phyloP scores from a whole-genome alignment of 2,113 vertebrate species.

The Atractosteus spatula region DNA sequence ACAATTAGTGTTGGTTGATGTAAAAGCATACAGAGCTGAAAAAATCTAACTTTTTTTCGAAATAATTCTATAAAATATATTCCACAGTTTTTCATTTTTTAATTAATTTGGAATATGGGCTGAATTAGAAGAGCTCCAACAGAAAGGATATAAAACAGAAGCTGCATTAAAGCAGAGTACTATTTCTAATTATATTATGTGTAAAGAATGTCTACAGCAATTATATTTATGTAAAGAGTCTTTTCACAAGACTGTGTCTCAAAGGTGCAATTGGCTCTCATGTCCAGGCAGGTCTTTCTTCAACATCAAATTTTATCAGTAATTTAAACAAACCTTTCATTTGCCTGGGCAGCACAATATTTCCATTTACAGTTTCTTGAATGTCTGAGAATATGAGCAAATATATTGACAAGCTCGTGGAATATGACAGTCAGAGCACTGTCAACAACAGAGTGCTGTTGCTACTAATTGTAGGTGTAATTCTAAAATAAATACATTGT shows the following conservation, averaged over 20 bases:
- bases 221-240: not conserved
- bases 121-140: not conserved
- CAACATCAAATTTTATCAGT: constrained; percentile 17
- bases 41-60: too few species aligned
- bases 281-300: constrained; percentile 15
- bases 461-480: too few species aligned
- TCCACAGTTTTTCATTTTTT: too few species aligned
- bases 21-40: too few species aligned
- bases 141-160: not conserved
- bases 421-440: not conserved
- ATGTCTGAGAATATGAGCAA: constrained; percentile 15
- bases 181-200: constrained; percentile 11
- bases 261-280: constrained; percentile 14
- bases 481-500: too few species aligned
- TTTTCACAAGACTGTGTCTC: constrained; percentile 6
- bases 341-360: constrained; percentile 23
- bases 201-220: too few species aligned
- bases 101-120: too few species aligned
- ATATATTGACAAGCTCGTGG: not conserved
- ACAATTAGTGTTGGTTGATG: too few species aligned
- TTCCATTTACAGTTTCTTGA: constrained; percentile 20
- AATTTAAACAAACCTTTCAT: constrained; percentile 22
- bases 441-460: too few species aligned
- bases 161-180: not conserved
- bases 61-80: too few species aligned